Evolutionary conservation across 2,797 vertebrate genomes (phyloP).

Genomic region (Sebastes melanostomus): DNA sequence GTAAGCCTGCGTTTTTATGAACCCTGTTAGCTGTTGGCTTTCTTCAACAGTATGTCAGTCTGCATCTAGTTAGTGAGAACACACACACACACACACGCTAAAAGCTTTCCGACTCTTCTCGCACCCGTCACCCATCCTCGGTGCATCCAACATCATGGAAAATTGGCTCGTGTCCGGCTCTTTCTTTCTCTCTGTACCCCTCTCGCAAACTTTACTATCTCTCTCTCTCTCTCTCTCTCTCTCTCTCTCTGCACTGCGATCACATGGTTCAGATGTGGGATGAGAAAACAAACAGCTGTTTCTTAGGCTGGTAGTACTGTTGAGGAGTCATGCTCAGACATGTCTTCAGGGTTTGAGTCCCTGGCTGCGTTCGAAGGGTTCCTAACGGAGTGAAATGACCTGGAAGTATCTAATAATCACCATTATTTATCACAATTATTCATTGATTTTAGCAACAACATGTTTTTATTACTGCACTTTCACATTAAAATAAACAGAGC

Average conservation of each 20-base stretch:
- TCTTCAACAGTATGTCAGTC: slow-evolving; percentile 58
- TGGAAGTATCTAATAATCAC: too few species aligned
- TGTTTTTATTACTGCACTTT: too few species aligned
- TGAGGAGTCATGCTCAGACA: slow-evolving; percentile 7
- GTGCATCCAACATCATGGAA: slow-evolving; percentile 92
- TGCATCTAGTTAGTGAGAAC: slow-evolving; percentile 69
- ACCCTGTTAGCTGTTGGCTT: slow-evolving; percentile 84
- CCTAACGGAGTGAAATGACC: too few species aligned
- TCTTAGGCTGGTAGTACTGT: slow-evolving; percentile 1
- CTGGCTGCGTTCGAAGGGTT: not conserved
- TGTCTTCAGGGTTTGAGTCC: not conserved
- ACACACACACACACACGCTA: slow-evolving; percentile 39
- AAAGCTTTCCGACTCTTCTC: slow-evolving; percentile 61
- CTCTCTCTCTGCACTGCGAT: slow-evolving; percentile 6
- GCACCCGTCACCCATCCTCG: slow-evolving; percentile 77
- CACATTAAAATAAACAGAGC: too few species aligned
- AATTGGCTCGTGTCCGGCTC: slow-evolving; percentile 81
- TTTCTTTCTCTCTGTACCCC: slow-evolving; percentile 35
- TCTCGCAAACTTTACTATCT: slow-evolving; percentile 36
- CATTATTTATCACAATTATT: too few species aligned
- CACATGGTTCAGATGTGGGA: slow-evolving; percentile 33
- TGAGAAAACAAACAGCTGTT: slow-evolving; percentile 38
- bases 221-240: slow-evolving; percentile 32
- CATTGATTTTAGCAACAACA: too few species aligned
- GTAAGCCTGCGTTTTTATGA: slow-evolving; percentile 77